phyloP scores from a whole-genome alignment of 2,888 invertebrate species.

The Latrodectus hesperus region DNA sequence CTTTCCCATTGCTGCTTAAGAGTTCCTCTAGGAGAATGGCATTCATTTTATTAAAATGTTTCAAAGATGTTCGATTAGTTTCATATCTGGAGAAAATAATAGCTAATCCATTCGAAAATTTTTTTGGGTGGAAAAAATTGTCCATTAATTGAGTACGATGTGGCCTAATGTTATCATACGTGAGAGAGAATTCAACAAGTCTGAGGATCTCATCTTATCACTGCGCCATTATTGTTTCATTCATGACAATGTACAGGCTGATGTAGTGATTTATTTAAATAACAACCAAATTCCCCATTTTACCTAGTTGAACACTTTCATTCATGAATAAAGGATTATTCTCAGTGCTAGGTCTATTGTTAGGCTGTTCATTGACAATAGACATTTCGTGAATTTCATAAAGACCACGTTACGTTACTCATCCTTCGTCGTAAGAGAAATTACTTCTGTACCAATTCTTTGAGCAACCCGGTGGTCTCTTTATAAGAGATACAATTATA shows the following conservation, averaged over 20 bases:
- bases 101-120: no score
- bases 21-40: no score
- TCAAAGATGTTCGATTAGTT: no score
- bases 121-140: no score
- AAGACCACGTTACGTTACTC: not conserved
- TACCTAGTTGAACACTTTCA: not conserved
- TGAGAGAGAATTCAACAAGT: not conserved
- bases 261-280: not conserved
- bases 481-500: conserved; percentile 4
- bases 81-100: no score
- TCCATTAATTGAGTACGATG: no score
- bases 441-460: not conserved
- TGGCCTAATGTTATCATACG: no score
- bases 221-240: not conserved
- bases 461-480: not conserved
- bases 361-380: not conserved
- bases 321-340: not conserved
- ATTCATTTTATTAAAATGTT: no score
- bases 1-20: no score
- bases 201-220: not conserved
- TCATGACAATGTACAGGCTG: conserved; percentile 2
- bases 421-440: not conserved
- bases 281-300: not conserved
- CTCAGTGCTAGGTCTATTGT: not conserved
- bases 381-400: not conserved